A percentile compares a stretch with the other conserved stretches of the same genome.
phyloP scores from a whole-genome alignment of 2,888 invertebrate species.

The Epicampocera succincta region DNA sequence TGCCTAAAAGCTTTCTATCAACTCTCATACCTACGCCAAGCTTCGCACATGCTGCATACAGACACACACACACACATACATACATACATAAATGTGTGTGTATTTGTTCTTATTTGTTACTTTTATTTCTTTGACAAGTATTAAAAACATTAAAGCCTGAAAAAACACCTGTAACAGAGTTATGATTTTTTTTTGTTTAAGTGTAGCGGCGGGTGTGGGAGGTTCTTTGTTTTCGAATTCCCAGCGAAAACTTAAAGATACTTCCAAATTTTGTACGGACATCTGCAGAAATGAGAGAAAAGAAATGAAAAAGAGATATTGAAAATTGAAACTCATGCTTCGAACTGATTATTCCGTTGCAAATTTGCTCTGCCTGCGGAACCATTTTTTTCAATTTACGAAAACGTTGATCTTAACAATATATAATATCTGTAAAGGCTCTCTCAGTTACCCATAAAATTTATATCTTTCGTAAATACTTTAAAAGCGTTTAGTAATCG shows the following conservation, averaged over 20 bases:
- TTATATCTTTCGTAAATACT: no score
- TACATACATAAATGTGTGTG: background rate
- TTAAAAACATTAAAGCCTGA: conserved; percentile 27
- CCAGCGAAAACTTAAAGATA: conserved; percentile 9
- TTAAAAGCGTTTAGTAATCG: no score
- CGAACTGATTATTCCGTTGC: no score
- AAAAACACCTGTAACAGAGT: conserved; percentile 33
- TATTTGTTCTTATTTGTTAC: conserved; percentile 10
- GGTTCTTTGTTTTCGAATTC: background rate
- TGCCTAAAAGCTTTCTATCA: conserved; percentile 52
- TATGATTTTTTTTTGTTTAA: conserved; percentile 31
- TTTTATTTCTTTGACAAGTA: conserved; percentile 40
- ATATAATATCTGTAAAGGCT: no score
- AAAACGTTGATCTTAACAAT: no score
- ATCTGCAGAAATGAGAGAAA: no score
- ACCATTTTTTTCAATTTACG: no score
- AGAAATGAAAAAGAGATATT: no score
- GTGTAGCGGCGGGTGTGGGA: background rate
- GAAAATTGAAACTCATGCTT: no score
- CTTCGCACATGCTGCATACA: no score
- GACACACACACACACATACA: background rate
- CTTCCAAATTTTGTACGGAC: background rate
- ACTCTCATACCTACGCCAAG: background rate
- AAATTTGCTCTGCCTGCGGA: no score
- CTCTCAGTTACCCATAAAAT: no score